Evolutionary conservation across 2,888 invertebrate genomes (phyloP), one percentile per base, ranked within the genome.

Genomic region (Agonopterix arenella): DNA sequence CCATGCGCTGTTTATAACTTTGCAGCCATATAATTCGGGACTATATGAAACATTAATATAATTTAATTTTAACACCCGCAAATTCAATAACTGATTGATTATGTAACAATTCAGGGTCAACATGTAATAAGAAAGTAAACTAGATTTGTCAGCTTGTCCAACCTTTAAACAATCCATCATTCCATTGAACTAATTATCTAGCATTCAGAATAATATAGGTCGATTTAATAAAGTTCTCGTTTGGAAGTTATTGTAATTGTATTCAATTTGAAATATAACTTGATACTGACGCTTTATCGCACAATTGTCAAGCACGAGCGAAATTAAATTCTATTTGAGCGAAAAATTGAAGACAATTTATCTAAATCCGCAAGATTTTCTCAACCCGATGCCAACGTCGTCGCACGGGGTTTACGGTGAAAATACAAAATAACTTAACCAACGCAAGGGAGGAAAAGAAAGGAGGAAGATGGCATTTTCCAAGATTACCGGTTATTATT

Each of bases 361-460:
- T 68, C 54, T 53, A 61, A 70, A 68, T 65, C 66, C 59, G 51
- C 55, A 61, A 66, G 66, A 66, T 72, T 68, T 67, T 61, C 60
- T 57, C 62, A 59, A 60, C 56, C 62, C 56, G 55, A 63, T 55
- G 58, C 62, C 54, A 43, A 59, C 56, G 37, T 11, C 8, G 45
- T 58, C 11, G 11, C 43, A 11, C 43, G 11, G 13, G 59, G 57
- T 61, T 61, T 53, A 53, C 48, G 58, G 53, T 46, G 49, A 58
- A 64, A 66, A 69, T 65, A 49, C 53, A 58, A 58, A 52, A 62
- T 61, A 62, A 50, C 44, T 51, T 47, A 52, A 51, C 36, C 45
- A 45, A 45, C 51, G 47, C 51, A 46, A 42, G 50, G 49, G 45
- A 45, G 47, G 43, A 49, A 52, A 55, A 46, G 52, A 50, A 44